Evolutionary conservation across 2,113 vertebrate genomes (phyloP).

Genomic region (Gorsachius goisagi): DNA sequence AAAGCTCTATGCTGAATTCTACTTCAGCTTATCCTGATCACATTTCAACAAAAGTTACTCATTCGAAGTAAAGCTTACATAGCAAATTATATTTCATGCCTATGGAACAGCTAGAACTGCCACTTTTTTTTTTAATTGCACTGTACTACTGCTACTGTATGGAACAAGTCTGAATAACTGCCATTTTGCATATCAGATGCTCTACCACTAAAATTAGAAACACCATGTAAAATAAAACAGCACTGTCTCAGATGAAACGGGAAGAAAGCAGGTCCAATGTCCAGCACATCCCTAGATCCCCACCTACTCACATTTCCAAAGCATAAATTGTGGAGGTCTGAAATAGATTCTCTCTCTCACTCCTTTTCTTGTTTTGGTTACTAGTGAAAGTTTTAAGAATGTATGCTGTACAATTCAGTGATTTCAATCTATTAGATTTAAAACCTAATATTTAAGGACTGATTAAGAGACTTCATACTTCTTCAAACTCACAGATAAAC

Average conservation of each 20-base stretch:
- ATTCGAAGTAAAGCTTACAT: background rate
- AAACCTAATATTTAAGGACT: background rate
- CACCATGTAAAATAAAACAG: background rate
- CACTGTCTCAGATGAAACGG: background rate
- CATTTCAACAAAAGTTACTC: background rate
- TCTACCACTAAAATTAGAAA: slow-evolving; percentile 1
- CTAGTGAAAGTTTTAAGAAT: background rate
- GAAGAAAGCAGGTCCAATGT: background rate
- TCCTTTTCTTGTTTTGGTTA: background rate
- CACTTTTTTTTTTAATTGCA: background rate
- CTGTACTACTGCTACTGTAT: background rate
- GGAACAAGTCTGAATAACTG: background rate
- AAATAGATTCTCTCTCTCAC: background rate
- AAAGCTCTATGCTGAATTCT: background rate
- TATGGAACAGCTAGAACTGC: background rate
- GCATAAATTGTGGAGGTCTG: background rate
- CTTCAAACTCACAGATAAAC: background rate
- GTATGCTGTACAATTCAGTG: background rate
- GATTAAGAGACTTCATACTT: background rate
- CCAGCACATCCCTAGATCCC: background rate
- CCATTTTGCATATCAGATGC: background rate
- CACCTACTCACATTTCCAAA: slow-evolving; percentile 1
- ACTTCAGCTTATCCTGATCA: background rate
- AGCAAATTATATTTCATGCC: background rate
- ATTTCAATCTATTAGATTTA: background rate